These are phyloP conservation scores for Anguilla marmorata DNA, from an alignment of 2,797 vertebrate species.

Conservation along the genomic window DNA sequence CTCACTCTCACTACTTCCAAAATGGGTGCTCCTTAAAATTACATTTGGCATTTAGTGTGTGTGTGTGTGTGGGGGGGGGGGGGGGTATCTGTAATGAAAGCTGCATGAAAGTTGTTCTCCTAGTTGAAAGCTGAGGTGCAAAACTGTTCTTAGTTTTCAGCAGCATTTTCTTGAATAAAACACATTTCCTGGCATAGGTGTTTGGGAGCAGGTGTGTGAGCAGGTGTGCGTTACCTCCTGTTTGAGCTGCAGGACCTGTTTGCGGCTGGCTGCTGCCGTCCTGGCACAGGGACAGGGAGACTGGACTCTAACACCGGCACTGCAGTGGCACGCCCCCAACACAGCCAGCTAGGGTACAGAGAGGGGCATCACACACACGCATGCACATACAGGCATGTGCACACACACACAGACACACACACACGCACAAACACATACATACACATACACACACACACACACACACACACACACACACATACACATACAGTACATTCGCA, in stretches of 20 bases:
- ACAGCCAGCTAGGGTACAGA: conserved; percentile 75
- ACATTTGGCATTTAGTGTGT: background rate
- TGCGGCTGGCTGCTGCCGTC: conserved; percentile 76
- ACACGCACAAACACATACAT: background rate
- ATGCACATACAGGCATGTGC: conserved; percentile 24
- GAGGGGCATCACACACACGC: conserved; percentile 33
- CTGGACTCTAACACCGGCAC: conserved; percentile 51
- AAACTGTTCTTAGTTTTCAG: background rate
- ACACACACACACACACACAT: conserved; percentile 26
- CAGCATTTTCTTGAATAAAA: background rate
- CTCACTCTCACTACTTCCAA: conserved; percentile 22
- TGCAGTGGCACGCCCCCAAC: conserved; percentile 80
- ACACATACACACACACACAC: background rate
- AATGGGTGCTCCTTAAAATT: background rate
- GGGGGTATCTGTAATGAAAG: background rate
- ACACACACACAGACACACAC: conserved; percentile 18
- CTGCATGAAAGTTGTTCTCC: background rate
- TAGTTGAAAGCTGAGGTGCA: background rate
- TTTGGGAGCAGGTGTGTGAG: background rate
- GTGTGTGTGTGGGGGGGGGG: too few relatives aligned
- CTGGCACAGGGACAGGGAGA: conserved; percentile 79
- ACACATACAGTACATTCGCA: background rate
- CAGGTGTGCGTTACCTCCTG: conserved; percentile 73
- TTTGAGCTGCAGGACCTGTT: conserved; percentile 78
- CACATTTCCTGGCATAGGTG: background rate